phyloP scores from a whole-genome alignment of 2,888 invertebrate species.

The Cheilosia variabilis region DNA sequence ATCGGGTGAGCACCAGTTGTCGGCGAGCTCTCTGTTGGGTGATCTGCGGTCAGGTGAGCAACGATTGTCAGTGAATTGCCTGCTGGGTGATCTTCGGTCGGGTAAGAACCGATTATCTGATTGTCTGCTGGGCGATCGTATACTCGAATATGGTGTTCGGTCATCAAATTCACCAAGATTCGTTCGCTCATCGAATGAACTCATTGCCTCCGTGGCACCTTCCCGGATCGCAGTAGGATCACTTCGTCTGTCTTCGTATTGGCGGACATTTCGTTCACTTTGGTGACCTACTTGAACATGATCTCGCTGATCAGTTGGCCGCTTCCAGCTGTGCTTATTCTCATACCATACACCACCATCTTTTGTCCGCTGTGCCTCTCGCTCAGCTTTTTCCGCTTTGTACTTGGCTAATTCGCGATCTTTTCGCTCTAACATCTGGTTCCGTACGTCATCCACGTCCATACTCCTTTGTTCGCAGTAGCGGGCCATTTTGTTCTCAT shows the following conservation, averaged over 20 bases:
- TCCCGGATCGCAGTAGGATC: background rate
- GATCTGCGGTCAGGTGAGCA: too few species aligned
- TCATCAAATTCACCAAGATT: too few species aligned
- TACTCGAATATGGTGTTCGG: too few species aligned
- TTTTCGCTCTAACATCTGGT: slow-evolving; percentile 24
- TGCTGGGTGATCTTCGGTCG: background rate
- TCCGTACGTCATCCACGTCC: background rate
- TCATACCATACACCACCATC: background rate
- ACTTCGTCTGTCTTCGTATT: background rate
- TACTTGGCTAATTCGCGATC: slow-evolving; percentile 20
- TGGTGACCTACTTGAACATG: background rate
- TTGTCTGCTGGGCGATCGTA: background rate
- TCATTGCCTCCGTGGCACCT: background rate
- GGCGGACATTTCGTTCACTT: background rate
- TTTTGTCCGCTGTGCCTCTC: background rate
- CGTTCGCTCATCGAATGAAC: background rate
- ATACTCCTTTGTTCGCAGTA: slow-evolving; percentile 5
- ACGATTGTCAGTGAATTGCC: background rate
- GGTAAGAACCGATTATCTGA: background rate
- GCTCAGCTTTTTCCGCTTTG: slow-evolving; percentile 4
- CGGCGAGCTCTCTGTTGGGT: too few species aligned
- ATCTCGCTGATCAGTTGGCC: background rate
- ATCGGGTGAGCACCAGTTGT: too few species aligned
- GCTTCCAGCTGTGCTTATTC: background rate
- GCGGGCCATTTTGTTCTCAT: background rate